Evolutionary conservation across 2,113 vertebrate species (phyloP).

Genomic region (Mirounga angustirostris): DNA sequence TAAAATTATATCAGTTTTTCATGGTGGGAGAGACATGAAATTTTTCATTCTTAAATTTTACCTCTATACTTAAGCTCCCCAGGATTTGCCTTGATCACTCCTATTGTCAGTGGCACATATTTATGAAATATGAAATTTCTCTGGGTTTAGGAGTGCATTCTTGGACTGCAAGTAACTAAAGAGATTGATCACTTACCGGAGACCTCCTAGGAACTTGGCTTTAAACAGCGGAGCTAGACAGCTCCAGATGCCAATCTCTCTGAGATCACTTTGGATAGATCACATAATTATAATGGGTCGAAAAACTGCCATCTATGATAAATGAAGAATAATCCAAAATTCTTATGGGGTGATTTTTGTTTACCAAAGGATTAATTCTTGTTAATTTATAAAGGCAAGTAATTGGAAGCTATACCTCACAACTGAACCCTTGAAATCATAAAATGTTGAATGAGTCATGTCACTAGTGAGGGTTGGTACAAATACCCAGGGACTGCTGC

Average conservation of each 20-base stretch:
- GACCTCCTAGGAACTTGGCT: background rate
- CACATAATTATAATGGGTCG: background rate
- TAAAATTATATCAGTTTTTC: background rate
- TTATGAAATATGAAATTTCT: background rate
- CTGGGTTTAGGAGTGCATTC: background rate
- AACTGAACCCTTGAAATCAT: background rate
- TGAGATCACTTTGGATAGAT: background rate
- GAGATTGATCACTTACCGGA: background rate
- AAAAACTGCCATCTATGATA: background rate
- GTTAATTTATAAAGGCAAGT: conserved; percentile 33
- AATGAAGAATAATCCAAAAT: background rate
- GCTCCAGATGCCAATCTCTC: background rate
- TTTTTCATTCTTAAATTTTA: background rate
- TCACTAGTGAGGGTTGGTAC: background rate
- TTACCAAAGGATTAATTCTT: conserved; percentile 58
- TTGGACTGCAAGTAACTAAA: background rate
- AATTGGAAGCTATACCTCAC: background rate
- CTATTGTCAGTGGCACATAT: background rate
- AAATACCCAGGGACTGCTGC: background rate
- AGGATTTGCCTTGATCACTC: background rate
- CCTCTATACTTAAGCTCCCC: accelerated
- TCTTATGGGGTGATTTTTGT: background rate
- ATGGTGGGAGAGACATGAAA: background rate
- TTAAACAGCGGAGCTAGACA: background rate
- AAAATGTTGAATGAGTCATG: background rate